Base-by-base conservation (phyloP, 2,888 invertebrate genomes). In the Apamea crenata region DNA sequence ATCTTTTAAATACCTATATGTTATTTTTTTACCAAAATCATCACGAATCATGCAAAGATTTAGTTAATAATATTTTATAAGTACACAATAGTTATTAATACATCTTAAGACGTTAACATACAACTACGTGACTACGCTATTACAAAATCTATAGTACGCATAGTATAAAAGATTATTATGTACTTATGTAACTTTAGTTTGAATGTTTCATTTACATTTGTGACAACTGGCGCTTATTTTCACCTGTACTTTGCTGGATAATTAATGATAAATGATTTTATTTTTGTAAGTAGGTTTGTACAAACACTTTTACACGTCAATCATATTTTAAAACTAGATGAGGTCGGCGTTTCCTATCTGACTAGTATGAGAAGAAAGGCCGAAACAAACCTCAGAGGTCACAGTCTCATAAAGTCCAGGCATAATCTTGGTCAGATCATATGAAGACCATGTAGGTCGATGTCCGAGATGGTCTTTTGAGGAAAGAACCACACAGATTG, bases 111-210 rank as follows among this genome's bases (percentile, higher is more conserved):
- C 90, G 88, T 76, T 91, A 93, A 93, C 91, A 93, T 93, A 93
- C 79, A 93, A 73, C 93, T 93, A 93, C 90, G 78, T 88, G 81
- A 76, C 92, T 94, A 93, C 82, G 69, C 94, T 94, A 94, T 91
- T 94, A 95, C 92, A 94, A 94, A 94, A 93, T 94, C 93, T 95
- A 94, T 92, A 87, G 88, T 93, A 88, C 81, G 88, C 91, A 92
- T 92, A 94, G 94, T 95, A 95, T 93, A 95, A 95, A 95, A 95
- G 89, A 90, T 93, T 93, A 90, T 93, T 91, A 93, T 87, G 90
- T 90, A 87, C 85, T 86, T 88, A 87, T 65, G 78, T 87, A 86
- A 89, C 83, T 80, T 85, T 85, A 83, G 74, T 90, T 87, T 91
- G 79, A 82, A 79, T 84, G 75, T 88, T 73, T 47, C 77, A 82